A percentile compares a stretch with the other conserved stretches of the same genome.
Evolutionary conservation across 2,888 invertebrate genomes (phyloP).

Genomic region (Lepas anatifera): DNA sequence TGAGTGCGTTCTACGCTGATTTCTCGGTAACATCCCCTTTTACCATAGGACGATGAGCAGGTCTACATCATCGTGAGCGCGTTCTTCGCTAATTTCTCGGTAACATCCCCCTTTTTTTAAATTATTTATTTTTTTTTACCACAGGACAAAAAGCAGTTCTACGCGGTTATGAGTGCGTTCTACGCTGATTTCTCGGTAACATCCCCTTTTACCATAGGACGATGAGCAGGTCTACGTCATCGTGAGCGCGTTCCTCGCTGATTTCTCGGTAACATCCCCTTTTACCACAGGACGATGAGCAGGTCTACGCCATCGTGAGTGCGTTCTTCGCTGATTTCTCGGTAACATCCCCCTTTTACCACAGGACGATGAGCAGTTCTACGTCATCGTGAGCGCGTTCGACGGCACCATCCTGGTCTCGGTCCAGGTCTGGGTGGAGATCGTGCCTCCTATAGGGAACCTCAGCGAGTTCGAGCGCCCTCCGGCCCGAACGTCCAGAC

Average conservation of each 20-base stretch:
- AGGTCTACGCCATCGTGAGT: background rate
- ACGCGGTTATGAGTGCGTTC: background rate
- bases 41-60: no score
- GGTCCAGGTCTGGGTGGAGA: background rate
- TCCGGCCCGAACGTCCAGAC: background rate
- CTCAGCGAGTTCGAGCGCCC: background rate
- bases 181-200: no score
- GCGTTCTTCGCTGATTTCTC: no score
- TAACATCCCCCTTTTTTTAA: no score
- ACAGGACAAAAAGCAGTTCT: background rate
- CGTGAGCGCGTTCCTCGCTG: background rate
- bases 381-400: background rate
- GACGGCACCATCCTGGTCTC: background rate
- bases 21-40: no score
- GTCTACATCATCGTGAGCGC: no score
- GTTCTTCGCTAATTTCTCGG: no score
- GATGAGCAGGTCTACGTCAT: background rate
- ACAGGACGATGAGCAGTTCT: background rate
- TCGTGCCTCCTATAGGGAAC: background rate
- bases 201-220: background rate
- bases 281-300: background rate
- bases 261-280: background rate
- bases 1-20: no score
- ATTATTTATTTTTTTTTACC: no score
- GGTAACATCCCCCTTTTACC: no score